Base-by-base conservation (phyloP, 1,140 invertebrate genomes). In the Brachionus calyciflorus region DNA sequence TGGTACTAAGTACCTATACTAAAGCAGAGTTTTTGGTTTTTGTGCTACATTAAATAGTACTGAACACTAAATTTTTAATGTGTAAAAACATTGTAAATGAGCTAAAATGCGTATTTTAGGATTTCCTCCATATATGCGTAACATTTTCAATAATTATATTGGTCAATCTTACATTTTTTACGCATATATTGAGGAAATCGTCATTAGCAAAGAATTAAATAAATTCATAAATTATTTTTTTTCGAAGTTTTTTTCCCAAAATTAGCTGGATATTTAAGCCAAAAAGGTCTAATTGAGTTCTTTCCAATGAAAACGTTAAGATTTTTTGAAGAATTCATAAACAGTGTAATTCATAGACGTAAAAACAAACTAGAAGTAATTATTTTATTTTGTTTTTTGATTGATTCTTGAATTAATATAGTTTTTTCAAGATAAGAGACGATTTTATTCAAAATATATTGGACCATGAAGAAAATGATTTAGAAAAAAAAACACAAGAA, bases 361-460 rank as follows among this genome's bases (percentile, higher is more conserved):
- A 40, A 44, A 53, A 37, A 51, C 24, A 37, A 55, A 3, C 69
- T 73, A 12, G 69, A 73, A 24, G 65, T 70, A 69, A 37, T 10
- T 3, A 21, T 44, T 30, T n/a, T 26, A 49, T 33, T 26, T 2
- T 26, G 10, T 6, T 60, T n/a, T n/a, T n/a, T n/a, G 0, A 17
- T 0, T 6, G 26, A 17, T 26, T 17, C 3, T n/a, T 65, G n/a
- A 28, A 5, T 30, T 21, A 24, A 33, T 40, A 26, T 21, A 14
- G n/a, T 76, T 33, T 17, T 19, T 7, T 2, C 9, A 33, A 77
- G 41, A 69, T n/a, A n/a, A 65, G 76, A 77, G 57, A 77, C 26
- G 76, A 70, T 46, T 70, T 65, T 33, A 65, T 68, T 21, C 76
- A 70, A 53, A 65, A 40, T 17, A 49, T 70, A 7, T 3, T 70